Base-by-base conservation (phyloP, 2,797 vertebrate genomes). In the Helostoma temminkii region DNA sequence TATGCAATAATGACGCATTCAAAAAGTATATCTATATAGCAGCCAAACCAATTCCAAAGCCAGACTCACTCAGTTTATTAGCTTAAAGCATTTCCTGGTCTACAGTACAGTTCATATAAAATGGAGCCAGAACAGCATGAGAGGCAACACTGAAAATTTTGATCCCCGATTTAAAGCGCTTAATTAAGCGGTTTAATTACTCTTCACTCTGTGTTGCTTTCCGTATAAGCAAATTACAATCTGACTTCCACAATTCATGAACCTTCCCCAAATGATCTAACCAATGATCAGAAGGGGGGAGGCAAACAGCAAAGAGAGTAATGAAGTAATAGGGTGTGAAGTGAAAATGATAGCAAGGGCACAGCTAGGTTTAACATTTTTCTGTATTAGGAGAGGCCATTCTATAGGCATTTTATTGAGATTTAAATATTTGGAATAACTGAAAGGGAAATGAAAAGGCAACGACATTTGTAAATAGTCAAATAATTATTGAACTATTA, bases 171-270 rank as follows among this genome's bases (percentile, higher is more conserved):
- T 73, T 32, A 69, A 70, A 56, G 28, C 30, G 1, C 56, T 83
- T 59, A 73, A 71, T 74, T 66, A 64, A 43, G 71, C 67, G 32
- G 54, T 88, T 86, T 72, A 83, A 78, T 85, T 64, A 71, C 60
- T 50, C 56, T 78, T 68, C 42, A 71, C 45, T 75, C 45, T 30
- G 43, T 7, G 21, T 16, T 55, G 49, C 41, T 86, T 82, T 76
- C 55, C 83, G 61, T 60, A 52, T 39, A 19, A n/a, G 55, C 28
- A 32, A 26, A 68, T 61, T 37, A 24, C 49, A 47, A 56, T 64
- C 42, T 76, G 61, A 70, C 58, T 57, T 54, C 21, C 42, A 42
- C 39, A 24, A 71, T 68, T 48, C 21, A 16, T 6, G 2, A 47
- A 61, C 43, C 39, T n/a, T 24, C 50, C 4, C 18, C 46, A 71